Evolutionary conservation across 2,113 vertebrate genomes (phyloP), one percentile per base, ranked within the genome.

Genomic region (Salvelinus alpinus): DNA sequence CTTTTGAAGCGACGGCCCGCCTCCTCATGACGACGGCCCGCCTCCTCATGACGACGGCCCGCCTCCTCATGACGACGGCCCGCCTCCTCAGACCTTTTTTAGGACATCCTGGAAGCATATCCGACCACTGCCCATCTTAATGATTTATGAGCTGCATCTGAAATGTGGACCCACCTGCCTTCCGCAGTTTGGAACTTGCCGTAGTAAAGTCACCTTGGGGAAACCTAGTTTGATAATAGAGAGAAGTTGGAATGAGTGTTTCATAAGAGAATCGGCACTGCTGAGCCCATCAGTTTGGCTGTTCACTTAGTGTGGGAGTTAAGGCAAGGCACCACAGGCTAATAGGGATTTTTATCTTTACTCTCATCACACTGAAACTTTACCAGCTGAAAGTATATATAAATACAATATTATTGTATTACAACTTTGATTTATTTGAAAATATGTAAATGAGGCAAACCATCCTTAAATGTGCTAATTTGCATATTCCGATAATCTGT

Each of bases 131-230:
- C 44, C 80, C 72, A 80, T 80, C 65, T 85, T 74, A 71, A 73
- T 89, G 88, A 91, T 88, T 88, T 78, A 91, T 89, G 71, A 51
- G 3, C 77, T 78, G 11, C 80, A 86, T 85, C 74, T 80, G 64
- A 57, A 78, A 84, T 77, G 85, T 84, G 78, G 75, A 80, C 81
- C 38, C 76, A 73, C 79, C 83, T 73, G 60, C 75, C 70, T 73
- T 84, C 38, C 2, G 38, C 47, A 67, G 60, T 85, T 77, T 77
- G 80, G 29, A 80, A 74, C 70, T 16, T 27, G 22, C 12, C 54
- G 60, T 73, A 78, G 76, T 62, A 24, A 44, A 44, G 9, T 11
- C 38, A 65, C 72, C 72, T 74, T 12, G 67, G 64, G 72, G 57
- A 64, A 16, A 25, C 9, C 20, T 20, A 25, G 29, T 62, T 82